Percentiles rank a stretch among this genome's conserved stretches.
These are phyloP conservation scores for Valencia hispanica DNA, from an alignment of 2,797 vertebrate genomes.

Conservation along the genomic window DNA sequence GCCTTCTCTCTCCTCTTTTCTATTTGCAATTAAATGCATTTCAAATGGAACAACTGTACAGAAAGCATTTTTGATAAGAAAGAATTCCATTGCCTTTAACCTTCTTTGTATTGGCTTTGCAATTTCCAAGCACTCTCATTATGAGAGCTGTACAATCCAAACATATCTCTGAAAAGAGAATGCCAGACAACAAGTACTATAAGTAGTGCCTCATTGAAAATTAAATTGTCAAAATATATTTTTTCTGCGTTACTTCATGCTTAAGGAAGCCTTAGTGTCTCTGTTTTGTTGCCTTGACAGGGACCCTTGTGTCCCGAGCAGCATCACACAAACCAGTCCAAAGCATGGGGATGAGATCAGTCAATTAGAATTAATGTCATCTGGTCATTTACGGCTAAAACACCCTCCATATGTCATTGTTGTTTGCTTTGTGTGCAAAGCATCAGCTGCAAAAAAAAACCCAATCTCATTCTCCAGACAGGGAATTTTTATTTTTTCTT, in stretches of 20 bases:
- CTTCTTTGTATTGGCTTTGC: slow-evolving; percentile 82
- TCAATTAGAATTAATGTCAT: slow-evolving; percentile 82
- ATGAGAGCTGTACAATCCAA: slow-evolving; percentile 80
- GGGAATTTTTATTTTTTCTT: slow-evolving; percentile 71
- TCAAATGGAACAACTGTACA: slow-evolving; percentile 87
- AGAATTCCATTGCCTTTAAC: slow-evolving; percentile 82
- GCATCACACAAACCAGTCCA: slow-evolving; percentile 68
- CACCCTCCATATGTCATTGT: slow-evolving; percentile 75
- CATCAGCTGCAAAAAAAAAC: slow-evolving; percentile 74
- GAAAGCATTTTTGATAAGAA: slow-evolving; percentile 84
- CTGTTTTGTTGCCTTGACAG: slow-evolving; percentile 68
- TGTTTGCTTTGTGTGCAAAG: slow-evolving; percentile 82
- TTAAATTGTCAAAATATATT: slow-evolving; percentile 84
- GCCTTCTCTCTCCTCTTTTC: slow-evolving; percentile 82
- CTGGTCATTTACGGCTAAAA: slow-evolving; percentile 80
- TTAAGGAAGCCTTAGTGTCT: slow-evolving; percentile 61
- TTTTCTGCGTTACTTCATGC: slow-evolving; percentile 58
- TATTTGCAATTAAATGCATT: slow-evolving; percentile 90
- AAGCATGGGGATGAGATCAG: slow-evolving; percentile 76
- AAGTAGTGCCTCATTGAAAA: slow-evolving; percentile 85
- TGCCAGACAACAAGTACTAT: slow-evolving; percentile 71
- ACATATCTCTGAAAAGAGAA: slow-evolving; percentile 81
- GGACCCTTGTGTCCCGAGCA: slow-evolving; percentile 70
- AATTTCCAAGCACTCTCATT: slow-evolving; percentile 78
- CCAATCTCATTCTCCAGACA: slow-evolving; percentile 84